Evolutionary conservation across 2,888 invertebrate species (phyloP), one percentile per base, ranked within the genome.

Genomic region (Tipula vernalis): DNA sequence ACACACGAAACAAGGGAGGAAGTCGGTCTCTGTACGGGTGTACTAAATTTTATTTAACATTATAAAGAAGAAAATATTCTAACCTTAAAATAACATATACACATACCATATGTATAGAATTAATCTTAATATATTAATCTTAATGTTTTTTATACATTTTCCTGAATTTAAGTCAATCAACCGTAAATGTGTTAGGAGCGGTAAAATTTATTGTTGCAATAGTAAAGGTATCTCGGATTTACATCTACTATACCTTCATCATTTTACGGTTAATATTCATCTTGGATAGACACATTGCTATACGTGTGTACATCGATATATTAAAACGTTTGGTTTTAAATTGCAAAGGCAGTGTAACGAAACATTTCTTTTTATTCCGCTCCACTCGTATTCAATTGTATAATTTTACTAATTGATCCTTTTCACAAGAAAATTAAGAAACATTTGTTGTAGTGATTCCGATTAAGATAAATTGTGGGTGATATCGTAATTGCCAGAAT

Each of bases 51-150:
- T 57, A 57, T 57, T 57, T 57, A 57, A 57, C 57, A 57, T 28
- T 51, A 51, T 51, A 51, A 10, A 71, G 71, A 71, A 71, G 71
- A 71, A 71, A 71, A 71, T 71, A 71, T 71, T 71, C 28, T 71
- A 71, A 71, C 71, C 71, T 71, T 71, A 71, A 71, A 71, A 71
- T 71, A 28, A 71, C 28, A 28, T 51, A 51, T 15, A 44, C 2
- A 42, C n/a, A 47, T n/a, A n/a, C n/a, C n/a, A n/a, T 71, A 28
- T 28, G 28, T 71, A 71, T 28, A 71, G 85, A 42, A 85, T 85
- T 85, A 85, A 85, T 85, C 85, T 85, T 85, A 85, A 85, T 85
- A 85, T 41, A 42, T 85, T 85, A 85, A 85, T 85, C 85, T 85
- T 85, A 85, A 85, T 85, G 85, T 85, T 18, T 44, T 28, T 28